These are phyloP conservation scores for Tragelaphus imberbis DNA, from an alignment of 2,113 vertebrate species.

Conservation along the genomic window DNA sequence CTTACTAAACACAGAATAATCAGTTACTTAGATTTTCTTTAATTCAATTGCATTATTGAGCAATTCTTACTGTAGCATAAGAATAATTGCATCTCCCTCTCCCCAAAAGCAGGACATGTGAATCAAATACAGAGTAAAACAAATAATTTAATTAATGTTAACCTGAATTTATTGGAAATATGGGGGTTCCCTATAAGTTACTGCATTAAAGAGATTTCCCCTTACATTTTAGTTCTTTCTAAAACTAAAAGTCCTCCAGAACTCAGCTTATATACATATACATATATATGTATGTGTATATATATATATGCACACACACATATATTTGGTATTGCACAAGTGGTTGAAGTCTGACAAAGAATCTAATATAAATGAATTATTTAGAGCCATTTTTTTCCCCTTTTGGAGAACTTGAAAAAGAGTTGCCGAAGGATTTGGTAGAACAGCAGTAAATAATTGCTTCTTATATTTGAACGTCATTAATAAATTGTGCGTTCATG, in stretches of 20 bases:
- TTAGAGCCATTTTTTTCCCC: neutral
- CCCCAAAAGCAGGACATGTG: neutral
- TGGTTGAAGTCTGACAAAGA: neutral
- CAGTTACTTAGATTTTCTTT: constrained; percentile 9
- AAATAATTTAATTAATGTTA: neutral
- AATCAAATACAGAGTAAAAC: neutral
- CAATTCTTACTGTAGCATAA: neutral
- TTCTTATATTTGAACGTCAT: neutral
- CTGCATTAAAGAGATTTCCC: constrained; percentile 3
- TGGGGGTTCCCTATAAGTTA: neutral
- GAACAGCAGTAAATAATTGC: neutral
- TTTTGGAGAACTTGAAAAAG: constrained; percentile 12
- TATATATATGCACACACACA: neutral
- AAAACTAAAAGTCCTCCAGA: neutral
- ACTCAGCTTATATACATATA: neutral
- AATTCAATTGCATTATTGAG: constrained; percentile 10
- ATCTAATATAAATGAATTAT: neutral
- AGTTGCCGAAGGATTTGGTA: neutral
- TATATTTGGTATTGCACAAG: neutral
- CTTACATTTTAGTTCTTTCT: neutral
- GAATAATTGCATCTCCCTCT: neutral
- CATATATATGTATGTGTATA: fast-evolving
- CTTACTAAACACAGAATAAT: neutral
- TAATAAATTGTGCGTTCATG: neutral
- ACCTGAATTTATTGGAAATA: neutral